A percentile compares a stretch with the other conserved stretches of the same genome.
Conservation (phyloP, 2,888 invertebrate species). For the Macrophya alboannulata region DNA sequence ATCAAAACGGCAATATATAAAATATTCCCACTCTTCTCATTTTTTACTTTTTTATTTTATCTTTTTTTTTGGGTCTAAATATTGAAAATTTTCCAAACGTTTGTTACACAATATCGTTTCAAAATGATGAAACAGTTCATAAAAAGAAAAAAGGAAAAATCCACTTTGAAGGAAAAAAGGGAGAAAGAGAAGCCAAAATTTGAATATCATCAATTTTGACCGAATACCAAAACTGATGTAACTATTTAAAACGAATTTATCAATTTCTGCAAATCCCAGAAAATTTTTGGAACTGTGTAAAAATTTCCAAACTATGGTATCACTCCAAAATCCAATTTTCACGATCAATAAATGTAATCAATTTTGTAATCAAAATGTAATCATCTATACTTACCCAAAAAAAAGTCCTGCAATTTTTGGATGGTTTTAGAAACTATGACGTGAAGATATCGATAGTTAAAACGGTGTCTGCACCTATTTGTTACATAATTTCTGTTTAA, state of each 20-base stretch:
- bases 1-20: background rate
- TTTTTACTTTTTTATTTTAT: too few species aligned
- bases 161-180: slow-evolving; percentile 10
- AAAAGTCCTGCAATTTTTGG: background rate
- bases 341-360: too few species aligned
- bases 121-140: background rate
- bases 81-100: background rate
- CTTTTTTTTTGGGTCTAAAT: background rate
- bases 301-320: too few species aligned
- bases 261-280: too few species aligned
- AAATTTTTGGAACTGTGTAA: too few species aligned
- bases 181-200: background rate
- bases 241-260: too few species aligned
- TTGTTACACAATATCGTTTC: background rate
- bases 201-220: too few species aligned
- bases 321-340: too few species aligned
- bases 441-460: background rate
- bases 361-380: too few species aligned
- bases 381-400: too few species aligned
- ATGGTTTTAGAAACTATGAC: background rate
- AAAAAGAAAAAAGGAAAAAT: slow-evolving; percentile 1
- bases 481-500: slow-evolving; percentile 36
- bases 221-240: too few species aligned
- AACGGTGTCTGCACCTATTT: slow-evolving; percentile 9
- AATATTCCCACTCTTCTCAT: too few species aligned